Evolutionary conservation across 2,797 vertebrate genomes (phyloP).

Genomic region (Okamejei kenojei): DNA sequence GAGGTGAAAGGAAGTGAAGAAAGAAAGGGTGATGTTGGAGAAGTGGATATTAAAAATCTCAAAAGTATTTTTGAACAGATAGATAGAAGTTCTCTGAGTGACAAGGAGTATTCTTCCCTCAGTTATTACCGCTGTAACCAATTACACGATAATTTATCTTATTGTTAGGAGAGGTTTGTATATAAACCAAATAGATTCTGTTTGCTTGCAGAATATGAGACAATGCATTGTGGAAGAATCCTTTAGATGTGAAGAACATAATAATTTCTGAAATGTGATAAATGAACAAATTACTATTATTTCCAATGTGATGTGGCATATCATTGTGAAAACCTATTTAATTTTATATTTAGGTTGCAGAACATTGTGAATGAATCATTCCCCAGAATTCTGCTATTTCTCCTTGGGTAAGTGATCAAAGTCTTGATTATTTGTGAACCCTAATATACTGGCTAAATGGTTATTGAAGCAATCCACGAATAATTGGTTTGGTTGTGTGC

Average conservation of each 20-base stretch:
- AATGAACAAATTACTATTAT: not conserved
- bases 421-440: too few relatives aligned
- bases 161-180: not conserved
- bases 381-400: not conserved
- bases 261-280: conserved; percentile 20
- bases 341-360: not conserved
- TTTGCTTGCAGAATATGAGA: not conserved
- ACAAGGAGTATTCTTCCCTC: not conserved
- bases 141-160: not conserved
- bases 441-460: too few relatives aligned
- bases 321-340: not conserved
- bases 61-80: not conserved
- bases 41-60: not conserved
- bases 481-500: too few relatives aligned
- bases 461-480: too few relatives aligned
- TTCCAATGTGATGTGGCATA: not conserved
- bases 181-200: not conserved
- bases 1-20: not conserved
- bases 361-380: not conserved
- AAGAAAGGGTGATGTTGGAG: not conserved
- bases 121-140: not conserved
- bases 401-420: not conserved
- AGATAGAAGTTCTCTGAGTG: too few relatives aligned
- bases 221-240: not conserved
- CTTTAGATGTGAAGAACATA: not conserved